Evolutionary conservation across 2,888 invertebrate genomes (phyloP).

Genomic region (Pterostichus niger): DNA sequence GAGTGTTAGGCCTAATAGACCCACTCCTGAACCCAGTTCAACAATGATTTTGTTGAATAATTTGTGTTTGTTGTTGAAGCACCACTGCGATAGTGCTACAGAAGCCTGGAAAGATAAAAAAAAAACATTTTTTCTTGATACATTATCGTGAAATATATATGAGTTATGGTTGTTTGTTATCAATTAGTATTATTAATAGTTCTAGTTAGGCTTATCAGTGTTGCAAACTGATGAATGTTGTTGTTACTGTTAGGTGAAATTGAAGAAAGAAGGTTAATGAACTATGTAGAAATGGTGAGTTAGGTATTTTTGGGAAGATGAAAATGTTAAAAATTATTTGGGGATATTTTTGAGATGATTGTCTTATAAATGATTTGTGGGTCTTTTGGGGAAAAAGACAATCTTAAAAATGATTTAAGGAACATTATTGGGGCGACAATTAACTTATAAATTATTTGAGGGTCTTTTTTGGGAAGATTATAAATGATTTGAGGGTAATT

Average conservation of each 20-base stretch:
- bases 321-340: too few species aligned
- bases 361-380: too few species aligned
- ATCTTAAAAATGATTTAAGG: too few species aligned
- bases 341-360: too few species aligned
- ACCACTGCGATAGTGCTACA: conserved; percentile 86
- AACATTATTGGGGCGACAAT: too few species aligned
- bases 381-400: too few species aligned
- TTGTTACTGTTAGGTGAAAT: not conserved
- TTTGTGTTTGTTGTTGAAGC: conserved; percentile 78
- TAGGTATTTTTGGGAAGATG: too few species aligned
- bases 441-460: too few species aligned
- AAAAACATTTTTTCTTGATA: conserved; percentile 57
- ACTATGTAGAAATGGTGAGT: too few species aligned
- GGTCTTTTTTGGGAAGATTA: too few species aligned
- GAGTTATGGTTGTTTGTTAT: not conserved
- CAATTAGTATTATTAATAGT: not conserved
- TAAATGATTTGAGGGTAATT: too few species aligned
- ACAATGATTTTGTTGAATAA: conserved; percentile 81
- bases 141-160: not conserved
- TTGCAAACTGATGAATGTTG: not conserved
- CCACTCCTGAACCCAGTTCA: conserved; percentile 89
- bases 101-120: conserved; percentile 85
- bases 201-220: not conserved
- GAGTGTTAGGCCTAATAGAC: conserved; percentile 84
- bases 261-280: too few species aligned